Base-by-base conservation (phyloP, 2,797 vertebrate species). In the Tangara arthus region DNA sequence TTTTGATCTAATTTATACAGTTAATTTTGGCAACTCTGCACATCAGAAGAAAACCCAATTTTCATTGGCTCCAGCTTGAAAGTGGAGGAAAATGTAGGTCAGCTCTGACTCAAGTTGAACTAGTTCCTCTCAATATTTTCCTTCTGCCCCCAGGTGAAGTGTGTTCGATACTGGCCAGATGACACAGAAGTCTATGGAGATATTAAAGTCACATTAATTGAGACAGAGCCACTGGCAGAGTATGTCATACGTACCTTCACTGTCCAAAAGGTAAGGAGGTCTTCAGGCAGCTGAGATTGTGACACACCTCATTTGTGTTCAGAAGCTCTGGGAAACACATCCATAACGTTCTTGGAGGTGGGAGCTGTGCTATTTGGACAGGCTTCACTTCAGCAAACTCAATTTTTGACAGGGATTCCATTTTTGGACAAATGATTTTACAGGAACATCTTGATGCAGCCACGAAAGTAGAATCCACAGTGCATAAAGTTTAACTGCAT, bases 171-270 rank as follows among this genome's bases (percentile, higher is more conserved):
- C 97, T 99, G 99, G 99, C 99, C 99, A 1, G 99, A 99, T 86
- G 99, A 99, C 96, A 99, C 98, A 0, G 99, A 99, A 76, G 98
- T 99, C 60, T 99, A 99, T 1, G 99, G 99, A 71, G 99, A 99
- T 90, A 98, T 99, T 97, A 99, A 99, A 97, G 99, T 99, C 94
- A 98, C 99, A 3, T 98, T 99, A 97, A 99, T 99, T 76, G 99
- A 99, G 96, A 99, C 99, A 27, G 99, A 99, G 82, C 99, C 99
- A 0, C 87, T 99, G 96, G 99, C 99, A 11, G 99, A 99, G 92
- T 99, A 99, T 11, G 98, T 99, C 97, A 99, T 99, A 79, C 98
- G 99, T 17, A 99, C 99, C 3, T 99, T 99, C 97, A 99, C 99
- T 6, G 99, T 99, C 23, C 99, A 99, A 79, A 99, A 99, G 99